Percentiles rank a stretch among this genome's conserved stretches.
Conservation (phyloP, 2,113 vertebrate genomes). For the Anseranas semipalmata region DNA sequence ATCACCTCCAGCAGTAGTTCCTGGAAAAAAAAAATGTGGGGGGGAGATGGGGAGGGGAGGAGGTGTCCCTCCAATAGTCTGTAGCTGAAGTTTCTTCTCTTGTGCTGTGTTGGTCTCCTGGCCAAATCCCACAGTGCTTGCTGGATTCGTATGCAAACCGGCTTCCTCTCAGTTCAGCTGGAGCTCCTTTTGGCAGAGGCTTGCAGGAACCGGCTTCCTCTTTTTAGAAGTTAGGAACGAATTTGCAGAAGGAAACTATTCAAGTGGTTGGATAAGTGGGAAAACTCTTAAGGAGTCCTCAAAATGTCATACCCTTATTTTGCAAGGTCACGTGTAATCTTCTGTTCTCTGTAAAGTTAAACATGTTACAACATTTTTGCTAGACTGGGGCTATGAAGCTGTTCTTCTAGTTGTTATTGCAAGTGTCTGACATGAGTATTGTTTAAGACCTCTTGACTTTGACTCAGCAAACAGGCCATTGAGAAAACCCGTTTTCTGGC, state of each 20-base stretch:
- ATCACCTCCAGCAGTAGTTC: neutral
- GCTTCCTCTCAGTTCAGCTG: slow-evolving; percentile 14
- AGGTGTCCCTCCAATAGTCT: neutral
- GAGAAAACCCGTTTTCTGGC: neutral
- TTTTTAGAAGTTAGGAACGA: neutral
- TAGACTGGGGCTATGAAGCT: neutral
- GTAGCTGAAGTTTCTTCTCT: neutral
- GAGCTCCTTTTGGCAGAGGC: slow-evolving; percentile 15
- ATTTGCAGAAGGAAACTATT: neutral
- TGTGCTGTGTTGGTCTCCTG: neutral
- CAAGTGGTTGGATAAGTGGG: neutral
- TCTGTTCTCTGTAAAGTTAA: neutral
- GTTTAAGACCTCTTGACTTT: neutral
- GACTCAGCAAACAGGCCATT: neutral
- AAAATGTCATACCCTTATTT: neutral
- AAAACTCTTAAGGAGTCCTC: neutral
- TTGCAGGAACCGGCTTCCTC: slow-evolving; percentile 1
- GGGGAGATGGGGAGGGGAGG: neutral
- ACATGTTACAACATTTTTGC: neutral
- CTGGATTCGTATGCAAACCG: neutral
- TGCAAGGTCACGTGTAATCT: neutral
- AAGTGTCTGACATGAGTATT: neutral
- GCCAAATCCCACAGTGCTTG: slow-evolving; percentile 13
- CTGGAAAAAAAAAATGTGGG: neutral
- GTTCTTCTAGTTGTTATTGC: neutral